A percentile compares a stretch with the other conserved stretches of the same genome.
Evolutionary conservation across 2,113 vertebrate species (phyloP).

Genomic region (Trematomus loennbergii): DNA sequence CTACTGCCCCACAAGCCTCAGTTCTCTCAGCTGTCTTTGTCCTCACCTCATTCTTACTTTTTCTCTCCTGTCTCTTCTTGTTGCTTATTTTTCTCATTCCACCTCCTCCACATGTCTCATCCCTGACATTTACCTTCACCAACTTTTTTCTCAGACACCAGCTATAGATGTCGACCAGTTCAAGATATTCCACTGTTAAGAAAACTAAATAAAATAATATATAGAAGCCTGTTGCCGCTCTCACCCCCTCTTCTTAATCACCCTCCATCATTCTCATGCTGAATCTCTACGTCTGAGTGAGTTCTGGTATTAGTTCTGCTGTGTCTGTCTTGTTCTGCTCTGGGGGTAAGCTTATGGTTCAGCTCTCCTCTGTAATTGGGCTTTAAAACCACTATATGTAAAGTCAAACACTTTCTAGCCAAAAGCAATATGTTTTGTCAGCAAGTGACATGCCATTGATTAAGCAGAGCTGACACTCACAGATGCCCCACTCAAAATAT

Average conservation of each 20-base stretch:
- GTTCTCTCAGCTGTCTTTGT: background rate
- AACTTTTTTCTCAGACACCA: constrained; percentile 11
- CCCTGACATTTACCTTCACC: constrained; percentile 16
- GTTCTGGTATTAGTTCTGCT: constrained; percentile 54
- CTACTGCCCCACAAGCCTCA: constrained; percentile 33
- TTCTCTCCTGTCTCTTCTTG: background rate
- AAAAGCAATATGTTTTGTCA: constrained; percentile 23
- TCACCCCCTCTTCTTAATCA: constrained; percentile 44
- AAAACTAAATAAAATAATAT: constrained; percentile 42
- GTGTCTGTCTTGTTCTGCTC: constrained; percentile 53
- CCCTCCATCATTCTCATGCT: constrained; percentile 47
- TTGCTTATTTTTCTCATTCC: constrained; percentile 31
- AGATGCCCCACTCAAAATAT: background rate
- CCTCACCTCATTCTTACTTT: constrained; percentile 1
- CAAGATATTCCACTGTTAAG: constrained; percentile 34
- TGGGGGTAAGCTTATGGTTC: constrained; percentile 41
- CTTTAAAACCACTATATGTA: constrained; percentile 42
- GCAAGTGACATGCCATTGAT: constrained; percentile 15
- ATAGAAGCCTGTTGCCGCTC: constrained; percentile 10
- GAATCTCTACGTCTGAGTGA: constrained; percentile 38
- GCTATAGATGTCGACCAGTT: constrained; percentile 23
- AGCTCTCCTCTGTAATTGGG: constrained; percentile 50
- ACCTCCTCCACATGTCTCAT: constrained; percentile 11
- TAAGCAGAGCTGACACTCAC: constrained; percentile 21
- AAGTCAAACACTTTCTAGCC: constrained; percentile 17